Evolutionary conservation across 2,888 invertebrate species (phyloP).

Genomic region (Microctonus hyperodae): DNA sequence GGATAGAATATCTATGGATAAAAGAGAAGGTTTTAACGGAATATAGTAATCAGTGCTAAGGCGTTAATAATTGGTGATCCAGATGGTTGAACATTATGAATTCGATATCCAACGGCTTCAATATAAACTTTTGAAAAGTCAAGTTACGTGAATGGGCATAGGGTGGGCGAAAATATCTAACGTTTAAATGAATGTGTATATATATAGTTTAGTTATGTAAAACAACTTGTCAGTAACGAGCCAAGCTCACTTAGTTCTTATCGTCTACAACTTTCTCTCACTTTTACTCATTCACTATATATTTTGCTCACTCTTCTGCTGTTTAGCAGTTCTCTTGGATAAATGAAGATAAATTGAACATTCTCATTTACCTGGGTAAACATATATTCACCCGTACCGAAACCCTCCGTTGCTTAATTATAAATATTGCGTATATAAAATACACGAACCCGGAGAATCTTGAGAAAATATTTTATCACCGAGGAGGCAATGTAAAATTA

Average conservation of each 20-base stretch:
- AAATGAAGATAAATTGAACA: slow-evolving; percentile 11
- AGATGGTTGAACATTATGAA: slow-evolving; percentile 33
- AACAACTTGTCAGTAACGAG: slow-evolving; percentile 2
- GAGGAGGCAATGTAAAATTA: not conserved
- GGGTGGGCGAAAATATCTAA: not conserved
- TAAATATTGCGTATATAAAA: slow-evolving; percentile 2
- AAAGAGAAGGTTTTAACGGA: not conserved
- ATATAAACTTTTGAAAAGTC: slow-evolving; percentile 23
- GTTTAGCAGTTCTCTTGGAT: not conserved
- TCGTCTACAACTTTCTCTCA: not conserved
- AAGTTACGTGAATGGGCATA: slow-evolving; percentile 1
- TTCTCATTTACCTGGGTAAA: slow-evolving; percentile 4
- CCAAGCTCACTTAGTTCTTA: not conserved
- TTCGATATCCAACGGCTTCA: slow-evolving; percentile 7
- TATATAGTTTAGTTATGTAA: slow-evolving; percentile 10
- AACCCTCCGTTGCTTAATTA: not conserved
- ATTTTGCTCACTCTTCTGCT: not conserved
- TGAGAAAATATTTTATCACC: not conserved
- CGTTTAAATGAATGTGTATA: not conserved
- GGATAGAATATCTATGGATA: not conserved
- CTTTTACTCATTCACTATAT: not conserved
- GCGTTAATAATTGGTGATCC: slow-evolving; percentile 30
- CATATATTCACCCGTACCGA: not conserved
- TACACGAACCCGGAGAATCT: not conserved
- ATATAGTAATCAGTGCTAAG: slow-evolving; percentile 26